phyloP scores from a whole-genome alignment of 2,113 vertebrate genomes.

The Indicator indicator region DNA sequence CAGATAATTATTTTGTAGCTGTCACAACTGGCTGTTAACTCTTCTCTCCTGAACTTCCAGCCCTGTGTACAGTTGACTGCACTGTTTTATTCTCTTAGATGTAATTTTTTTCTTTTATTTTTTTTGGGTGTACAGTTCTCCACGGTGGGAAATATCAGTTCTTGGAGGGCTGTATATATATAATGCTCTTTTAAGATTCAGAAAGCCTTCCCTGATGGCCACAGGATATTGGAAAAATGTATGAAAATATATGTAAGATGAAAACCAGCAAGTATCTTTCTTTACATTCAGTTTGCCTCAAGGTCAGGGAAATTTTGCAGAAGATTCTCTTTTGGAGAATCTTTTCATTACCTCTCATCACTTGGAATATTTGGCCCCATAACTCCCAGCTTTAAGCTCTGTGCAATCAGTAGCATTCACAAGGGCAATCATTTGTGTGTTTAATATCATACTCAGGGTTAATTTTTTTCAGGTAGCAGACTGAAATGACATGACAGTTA shows the following conservation, averaged over 20 bases:
- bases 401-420: not conserved
- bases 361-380: not conserved
- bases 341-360: not conserved
- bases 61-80: slow-evolving; percentile 63
- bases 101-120: not conserved
- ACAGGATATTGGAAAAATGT: slow-evolving; percentile 20
- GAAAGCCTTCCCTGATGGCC: slow-evolving; percentile 34
- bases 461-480: not conserved
- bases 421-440: not conserved
- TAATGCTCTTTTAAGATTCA: slow-evolving; percentile 62
- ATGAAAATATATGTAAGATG: slow-evolving; percentile 37
- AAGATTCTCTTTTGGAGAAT: not conserved
- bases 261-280: not conserved
- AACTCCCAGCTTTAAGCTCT: not conserved
- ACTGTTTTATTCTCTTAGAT: slow-evolving; percentile 71
- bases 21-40: slow-evolving; percentile 64
- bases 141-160: not conserved
- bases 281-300: not conserved
- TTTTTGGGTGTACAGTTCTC: not conserved
- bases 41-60: slow-evolving; percentile 46
- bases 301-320: slow-evolving; percentile 16
- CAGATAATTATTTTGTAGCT: slow-evolving; percentile 64
- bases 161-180: slow-evolving; percentile 43
- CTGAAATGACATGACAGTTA: not conserved
- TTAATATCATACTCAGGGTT: not conserved